A percentile compares a stretch with the other conserved stretches of the same genome.
Conservation (phyloP, 2,113 vertebrate species). For the Acrocephalus kingi region DNA sequence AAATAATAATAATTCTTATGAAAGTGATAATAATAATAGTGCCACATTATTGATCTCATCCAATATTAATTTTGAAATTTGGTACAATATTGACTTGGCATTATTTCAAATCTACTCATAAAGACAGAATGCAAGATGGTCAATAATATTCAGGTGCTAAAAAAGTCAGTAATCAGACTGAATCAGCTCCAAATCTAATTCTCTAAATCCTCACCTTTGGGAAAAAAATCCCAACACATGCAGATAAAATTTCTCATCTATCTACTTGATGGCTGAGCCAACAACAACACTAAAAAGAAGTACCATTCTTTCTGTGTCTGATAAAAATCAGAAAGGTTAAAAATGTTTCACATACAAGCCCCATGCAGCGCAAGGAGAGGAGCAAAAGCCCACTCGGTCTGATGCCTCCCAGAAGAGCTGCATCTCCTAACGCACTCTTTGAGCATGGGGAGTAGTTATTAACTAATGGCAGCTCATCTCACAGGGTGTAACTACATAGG, state of each 20-base stretch:
- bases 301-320: neutral
- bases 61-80: neutral
- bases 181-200: neutral
- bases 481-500: neutral
- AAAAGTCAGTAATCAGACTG: neutral
- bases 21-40: neutral
- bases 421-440: neutral
- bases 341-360: neutral
- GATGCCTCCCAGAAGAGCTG: neutral
- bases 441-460: neutral
- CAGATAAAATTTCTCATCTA: neutral
- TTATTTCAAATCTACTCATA: neutral
- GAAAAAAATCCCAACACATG: accelerated
- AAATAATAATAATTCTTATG: neutral
- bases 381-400: neutral
- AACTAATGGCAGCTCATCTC: neutral
- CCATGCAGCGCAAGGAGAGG: neutral
- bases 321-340: neutral
- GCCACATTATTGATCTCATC: neutral
- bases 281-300: neutral
- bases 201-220: neutral
- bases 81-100: neutral
- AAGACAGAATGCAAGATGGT: neutral
- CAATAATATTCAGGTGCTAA: neutral
- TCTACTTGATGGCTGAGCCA: neutral